A percentile compares a stretch with the other conserved stretches of the same genome.
Conservation (phyloP, 1,140 invertebrate genomes). For the Cherax quadricarinatus region DNA sequence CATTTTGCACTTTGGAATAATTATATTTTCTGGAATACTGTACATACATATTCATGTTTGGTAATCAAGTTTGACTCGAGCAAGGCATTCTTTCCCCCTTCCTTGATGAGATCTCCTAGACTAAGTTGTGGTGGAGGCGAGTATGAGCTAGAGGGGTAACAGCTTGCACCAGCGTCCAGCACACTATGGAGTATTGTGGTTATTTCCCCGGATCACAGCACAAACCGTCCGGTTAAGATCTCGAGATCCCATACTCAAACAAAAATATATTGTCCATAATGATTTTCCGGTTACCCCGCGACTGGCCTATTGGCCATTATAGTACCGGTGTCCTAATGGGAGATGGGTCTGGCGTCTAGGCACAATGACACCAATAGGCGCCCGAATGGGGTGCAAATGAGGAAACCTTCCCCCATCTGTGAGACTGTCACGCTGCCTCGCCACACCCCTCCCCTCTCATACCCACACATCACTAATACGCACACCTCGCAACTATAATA, state of each 20-base stretch:
- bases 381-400: slow-evolving; percentile 52
- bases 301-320: slow-evolving; percentile 24
- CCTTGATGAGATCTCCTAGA: neutral
- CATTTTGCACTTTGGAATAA: no score
- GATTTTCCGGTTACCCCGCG: slow-evolving; percentile 12
- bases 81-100: no score
- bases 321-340: slow-evolving; percentile 29
- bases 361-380: slow-evolving; percentile 34
- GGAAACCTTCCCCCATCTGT: slow-evolving; percentile 29
- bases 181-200: neutral
- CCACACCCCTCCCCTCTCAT: neutral
- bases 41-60: no score
- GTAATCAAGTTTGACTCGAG: no score
- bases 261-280: slow-evolving; percentile 17
- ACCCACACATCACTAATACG: neutral
- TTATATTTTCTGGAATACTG: no score
- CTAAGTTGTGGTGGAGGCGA: neutral
- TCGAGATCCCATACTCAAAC: neutral
- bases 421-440: neutral
- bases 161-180: neutral
- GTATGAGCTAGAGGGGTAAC: neutral
- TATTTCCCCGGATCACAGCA: neutral
- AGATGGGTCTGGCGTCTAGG: slow-evolving; percentile 17
- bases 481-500: no score
- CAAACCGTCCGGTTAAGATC: neutral